Base-by-base conservation (phyloP, 2,113 vertebrate species). In the Heterotis niloticus region DNA sequence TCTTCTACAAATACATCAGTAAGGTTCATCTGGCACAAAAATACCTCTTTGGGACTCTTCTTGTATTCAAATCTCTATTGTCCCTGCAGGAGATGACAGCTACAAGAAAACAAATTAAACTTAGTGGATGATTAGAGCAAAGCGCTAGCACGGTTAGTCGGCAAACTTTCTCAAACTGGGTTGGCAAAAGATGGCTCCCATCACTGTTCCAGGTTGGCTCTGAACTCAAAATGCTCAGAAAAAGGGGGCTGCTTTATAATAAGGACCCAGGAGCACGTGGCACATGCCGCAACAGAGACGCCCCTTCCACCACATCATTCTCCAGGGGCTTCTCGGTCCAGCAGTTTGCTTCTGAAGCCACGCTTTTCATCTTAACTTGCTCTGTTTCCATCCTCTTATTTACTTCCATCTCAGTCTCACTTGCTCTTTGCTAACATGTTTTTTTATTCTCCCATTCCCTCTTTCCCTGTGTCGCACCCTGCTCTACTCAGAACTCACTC, bases 241-340 rank as follows among this genome's bases (percentile, higher is more conserved):
- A 81, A 78, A 82, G 79, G 68, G 78, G 67, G 18, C 71, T 80
- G 66, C 78, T 67, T 29, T 28, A 24, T 56, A 10, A 52, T 17
- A 24, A 17, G 52, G 17, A 65, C 78, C 52, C 67, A 80, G 84
- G 83, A 80, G 71, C 81, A 81, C 10, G n/a, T 64, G 29, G 77
- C 76, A 60, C 10, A 14, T 3, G 54, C 62, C 51, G 29, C 28
- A 81, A 44, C 64, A 66, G 7, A 26, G 34, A 23, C 59, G 23
- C 51, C 24, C 9, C 23, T 64, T 34, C 28, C 13, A 51, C 14
- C 20, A 51, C 13, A 52, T 20, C 64, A 74, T 66, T 56, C 18
- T 59, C 16, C 17, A 18, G 20, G 13, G 0, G 60, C 67, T 56
- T n/a, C 72, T 57, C 3, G 2, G 44, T 28, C 56, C 65, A 68